A percentile compares a stretch with the other conserved stretches of the same genome.
Conservation (phyloP, 2,113 vertebrate genomes). For the Pogonocichla stellata region DNA sequence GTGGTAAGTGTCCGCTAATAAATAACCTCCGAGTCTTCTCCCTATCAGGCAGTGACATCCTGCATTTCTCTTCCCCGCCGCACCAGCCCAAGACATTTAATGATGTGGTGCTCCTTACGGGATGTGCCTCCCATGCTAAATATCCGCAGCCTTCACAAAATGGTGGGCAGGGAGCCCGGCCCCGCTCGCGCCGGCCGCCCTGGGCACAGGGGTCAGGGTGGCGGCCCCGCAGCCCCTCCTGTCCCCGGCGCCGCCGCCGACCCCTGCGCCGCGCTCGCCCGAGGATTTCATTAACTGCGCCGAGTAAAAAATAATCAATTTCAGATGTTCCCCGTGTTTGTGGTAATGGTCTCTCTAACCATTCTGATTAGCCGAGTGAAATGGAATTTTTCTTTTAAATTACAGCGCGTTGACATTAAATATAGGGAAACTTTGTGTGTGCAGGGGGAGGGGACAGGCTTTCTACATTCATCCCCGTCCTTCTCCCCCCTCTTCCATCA, state of each 20-base stretch:
- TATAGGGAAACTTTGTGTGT: constrained; percentile 53
- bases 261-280: background rate
- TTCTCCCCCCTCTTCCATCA: background rate
- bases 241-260: background rate
- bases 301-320: constrained; percentile 76
- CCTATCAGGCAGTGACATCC: constrained; percentile 78
- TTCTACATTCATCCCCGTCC: background rate
- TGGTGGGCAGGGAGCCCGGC: constrained; percentile 51
- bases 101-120: constrained; percentile 71
- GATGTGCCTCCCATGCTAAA: constrained; percentile 75
- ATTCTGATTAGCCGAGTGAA: constrained; percentile 74
- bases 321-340: constrained; percentile 75
- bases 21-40: constrained; percentile 74
- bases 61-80: constrained; percentile 70
- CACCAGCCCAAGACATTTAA: constrained; percentile 77
- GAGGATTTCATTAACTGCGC: constrained; percentile 74
- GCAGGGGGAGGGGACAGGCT: background rate
- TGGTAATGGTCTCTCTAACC: constrained; percentile 73
- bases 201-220: background rate
- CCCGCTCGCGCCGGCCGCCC: background rate
- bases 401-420: constrained; percentile 64
- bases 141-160: constrained; percentile 57
- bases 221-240: background rate
- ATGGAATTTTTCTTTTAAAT: constrained; percentile 78
- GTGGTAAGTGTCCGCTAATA: constrained; percentile 76